A percentile compares a stretch with the other conserved stretches of the same genome.
Conservation (phyloP, 2,888 invertebrate genomes). For the Ochropacha duplaris region DNA sequence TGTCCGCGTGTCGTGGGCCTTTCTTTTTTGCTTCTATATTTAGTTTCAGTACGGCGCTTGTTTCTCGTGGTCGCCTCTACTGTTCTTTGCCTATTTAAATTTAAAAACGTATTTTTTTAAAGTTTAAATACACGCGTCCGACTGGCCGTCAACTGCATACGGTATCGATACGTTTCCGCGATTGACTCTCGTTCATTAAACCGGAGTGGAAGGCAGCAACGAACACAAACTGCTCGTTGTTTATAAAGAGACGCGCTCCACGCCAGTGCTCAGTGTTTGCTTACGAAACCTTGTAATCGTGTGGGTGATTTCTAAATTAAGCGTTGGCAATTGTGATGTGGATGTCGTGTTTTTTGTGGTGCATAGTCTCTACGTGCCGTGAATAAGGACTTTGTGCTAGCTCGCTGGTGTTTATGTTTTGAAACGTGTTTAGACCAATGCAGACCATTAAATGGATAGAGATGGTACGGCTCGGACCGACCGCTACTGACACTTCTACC, state of each 20-base stretch:
- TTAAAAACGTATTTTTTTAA: conserved; percentile 19
- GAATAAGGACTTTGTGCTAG: conserved; percentile 26
- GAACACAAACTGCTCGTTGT: conserved; percentile 54
- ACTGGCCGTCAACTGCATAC: conserved; percentile 32
- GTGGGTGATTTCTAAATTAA: conserved; percentile 72
- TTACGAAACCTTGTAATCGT: conserved; percentile 68
- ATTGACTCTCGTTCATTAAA: conserved; percentile 49
- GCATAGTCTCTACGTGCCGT: conserved; percentile 34
- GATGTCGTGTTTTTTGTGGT: conserved; percentile 50
- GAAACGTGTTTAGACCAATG: conserved; percentile 50
- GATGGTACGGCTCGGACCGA: conserved; percentile 72
- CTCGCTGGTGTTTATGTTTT: conserved; percentile 30
- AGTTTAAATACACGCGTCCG: conserved; percentile 28
- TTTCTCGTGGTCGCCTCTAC: conserved; percentile 51
- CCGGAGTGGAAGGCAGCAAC: conserved; percentile 37
- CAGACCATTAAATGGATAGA: conserved; percentile 78
- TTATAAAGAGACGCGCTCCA: conserved; percentile 63
- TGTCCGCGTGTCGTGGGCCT: conserved; percentile 45
- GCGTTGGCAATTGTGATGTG: conserved; percentile 59
- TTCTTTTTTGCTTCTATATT: conserved; percentile 45
- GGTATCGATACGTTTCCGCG: conserved; percentile 37
- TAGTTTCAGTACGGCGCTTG: conserved; percentile 59
- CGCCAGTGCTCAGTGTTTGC: conserved; percentile 56
- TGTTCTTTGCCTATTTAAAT: conserved; percentile 22
- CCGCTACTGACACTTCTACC: conserved; percentile 54